These are phyloP conservation scores for Thymallus thymallus DNA, from an alignment of 2,113 vertebrate genomes.

Conservation along the genomic window DNA sequence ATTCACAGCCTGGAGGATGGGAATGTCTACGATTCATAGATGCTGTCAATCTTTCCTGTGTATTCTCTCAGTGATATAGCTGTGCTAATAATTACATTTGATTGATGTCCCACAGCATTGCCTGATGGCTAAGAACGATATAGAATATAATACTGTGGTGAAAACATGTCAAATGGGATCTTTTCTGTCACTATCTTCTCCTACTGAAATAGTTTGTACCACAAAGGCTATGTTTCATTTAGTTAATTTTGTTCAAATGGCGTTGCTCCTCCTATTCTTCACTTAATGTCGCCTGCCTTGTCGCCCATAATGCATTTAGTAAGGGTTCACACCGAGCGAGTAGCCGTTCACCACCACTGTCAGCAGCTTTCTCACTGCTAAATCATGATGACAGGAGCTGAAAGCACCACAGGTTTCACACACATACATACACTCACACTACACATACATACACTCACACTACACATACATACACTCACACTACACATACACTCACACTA, in stretches of 20 bases:
- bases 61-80: background rate
- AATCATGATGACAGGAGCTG: slow-evolving; percentile 51
- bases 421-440: too few species aligned
- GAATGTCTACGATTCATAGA: background rate
- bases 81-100: background rate
- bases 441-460: too few species aligned
- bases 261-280: slow-evolving; percentile 28
- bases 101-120: background rate
- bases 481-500: too few species aligned
- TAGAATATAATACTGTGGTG: background rate
- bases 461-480: too few species aligned
- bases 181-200: background rate
- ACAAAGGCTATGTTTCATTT: background rate
- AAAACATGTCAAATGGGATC: background rate
- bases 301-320: slow-evolving; percentile 66
- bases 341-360: slow-evolving; percentile 46
- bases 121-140: background rate
- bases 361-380: slow-evolving; percentile 39
- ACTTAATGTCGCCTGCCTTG: slow-evolving; percentile 48
- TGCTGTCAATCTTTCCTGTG: background rate
- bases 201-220: background rate
- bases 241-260: background rate
- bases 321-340: slow-evolving; percentile 35
- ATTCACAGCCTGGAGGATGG: background rate
- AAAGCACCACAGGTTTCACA: background rate